Percentiles rank a stretch among this genome's conserved stretches.
Evolutionary conservation across 1,140 invertebrate species (phyloP).

Genomic region (Scaptodrosophila lebanonensis): DNA sequence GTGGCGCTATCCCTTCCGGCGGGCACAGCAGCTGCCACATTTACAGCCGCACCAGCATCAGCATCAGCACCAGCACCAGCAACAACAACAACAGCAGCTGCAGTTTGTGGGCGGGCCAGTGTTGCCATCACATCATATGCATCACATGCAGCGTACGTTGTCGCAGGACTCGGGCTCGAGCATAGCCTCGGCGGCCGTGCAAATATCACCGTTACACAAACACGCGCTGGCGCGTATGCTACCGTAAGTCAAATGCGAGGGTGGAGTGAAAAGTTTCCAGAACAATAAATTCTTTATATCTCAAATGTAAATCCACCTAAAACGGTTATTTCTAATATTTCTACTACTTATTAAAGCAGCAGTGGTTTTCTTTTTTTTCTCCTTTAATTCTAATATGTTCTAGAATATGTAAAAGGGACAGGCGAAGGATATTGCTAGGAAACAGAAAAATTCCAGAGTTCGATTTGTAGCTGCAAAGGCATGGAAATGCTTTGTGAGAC

Average conservation of each 20-base stretch:
- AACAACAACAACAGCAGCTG: conserved; percentile 61
- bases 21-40: conserved; percentile 49
- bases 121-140: conserved; percentile 48
- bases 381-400: too few species aligned
- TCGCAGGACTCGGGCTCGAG: conserved; percentile 78
- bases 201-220: conserved; percentile 71
- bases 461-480: too few species aligned
- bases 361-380: neutral
- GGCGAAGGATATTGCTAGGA: too few species aligned
- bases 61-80: conserved; percentile 31
- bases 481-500: too few species aligned
- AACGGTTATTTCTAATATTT: too few species aligned
- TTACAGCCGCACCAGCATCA: conserved; percentile 5
- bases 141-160: conserved; percentile 66
- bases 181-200: conserved; percentile 71
- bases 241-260: conserved; percentile 69
- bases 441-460: too few species aligned
- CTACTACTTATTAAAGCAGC: too few species aligned
- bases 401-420: too few species aligned
- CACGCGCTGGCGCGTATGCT: conserved; percentile 72
- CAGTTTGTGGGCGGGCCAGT: conserved; percentile 57
- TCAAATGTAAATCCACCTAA: too few species aligned
- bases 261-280: neutral
- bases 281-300: too few species aligned
- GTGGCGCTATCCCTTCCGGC: conserved; percentile 79